phyloP scores from a whole-genome alignment of 2,888 invertebrate genomes.

The Drosophila aldrichi region DNA sequence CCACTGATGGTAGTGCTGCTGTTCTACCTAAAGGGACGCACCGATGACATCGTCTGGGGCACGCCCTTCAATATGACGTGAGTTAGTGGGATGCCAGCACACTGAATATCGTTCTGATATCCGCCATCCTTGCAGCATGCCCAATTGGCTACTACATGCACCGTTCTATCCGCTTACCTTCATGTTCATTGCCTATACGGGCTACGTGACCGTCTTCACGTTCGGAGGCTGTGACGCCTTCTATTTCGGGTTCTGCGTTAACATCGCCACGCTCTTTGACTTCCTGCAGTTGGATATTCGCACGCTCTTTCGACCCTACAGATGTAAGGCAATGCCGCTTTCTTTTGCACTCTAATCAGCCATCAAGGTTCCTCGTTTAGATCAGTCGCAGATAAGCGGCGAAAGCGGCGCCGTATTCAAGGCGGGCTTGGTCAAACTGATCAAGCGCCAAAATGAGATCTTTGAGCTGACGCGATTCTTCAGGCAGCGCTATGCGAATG shows the following conservation, averaged over 20 bases:
- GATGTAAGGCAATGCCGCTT: slow-evolving; percentile 28
- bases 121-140: slow-evolving; percentile 60
- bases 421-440: slow-evolving; percentile 43
- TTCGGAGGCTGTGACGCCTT: slow-evolving; percentile 78
- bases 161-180: slow-evolving; percentile 69
- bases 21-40: slow-evolving; percentile 38
- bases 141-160: slow-evolving; percentile 36
- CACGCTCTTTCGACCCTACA: slow-evolving; percentile 45
- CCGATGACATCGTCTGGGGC: slow-evolving; percentile 54
- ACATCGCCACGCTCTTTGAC: slow-evolving; percentile 61
- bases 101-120: not conserved
- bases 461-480: slow-evolving; percentile 66
- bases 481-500: slow-evolving; percentile 63
- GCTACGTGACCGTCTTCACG: slow-evolving; percentile 77
- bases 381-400: slow-evolving; percentile 23
- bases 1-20: slow-evolving; percentile 64
- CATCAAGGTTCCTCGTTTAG: slow-evolving; percentile 10
- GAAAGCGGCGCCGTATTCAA: slow-evolving; percentile 42
- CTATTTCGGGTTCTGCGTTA: slow-evolving; percentile 77
- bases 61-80: slow-evolving; percentile 82
- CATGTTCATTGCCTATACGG: slow-evolving; percentile 75
- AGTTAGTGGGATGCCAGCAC: slow-evolving; percentile 16
- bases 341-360: not conserved
- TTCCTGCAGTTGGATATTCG: slow-evolving; percentile 58
- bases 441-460: slow-evolving; percentile 69